Evolutionary conservation across 2,113 vertebrate genomes (phyloP).

Genomic region (Ranitomeya variabilis): DNA sequence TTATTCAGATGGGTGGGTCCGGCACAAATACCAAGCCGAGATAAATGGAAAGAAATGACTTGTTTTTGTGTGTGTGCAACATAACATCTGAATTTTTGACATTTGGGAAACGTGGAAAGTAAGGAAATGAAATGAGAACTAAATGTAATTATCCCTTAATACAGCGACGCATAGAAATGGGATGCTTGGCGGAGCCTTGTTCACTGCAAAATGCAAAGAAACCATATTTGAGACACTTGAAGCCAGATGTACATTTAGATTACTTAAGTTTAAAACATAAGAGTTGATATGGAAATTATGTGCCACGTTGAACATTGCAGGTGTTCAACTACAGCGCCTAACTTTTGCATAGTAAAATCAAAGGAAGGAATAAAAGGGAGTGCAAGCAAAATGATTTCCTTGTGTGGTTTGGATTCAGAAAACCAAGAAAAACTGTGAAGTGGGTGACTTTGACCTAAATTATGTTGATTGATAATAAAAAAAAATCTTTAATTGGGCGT

Average conservation of each 20-base stretch:
- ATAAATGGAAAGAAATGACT: slow-evolving; percentile 38
- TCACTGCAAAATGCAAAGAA: background rate
- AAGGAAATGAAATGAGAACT: slow-evolving; percentile 54
- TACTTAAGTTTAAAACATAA: background rate
- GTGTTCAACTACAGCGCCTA: background rate
- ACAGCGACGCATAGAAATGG: slow-evolving; percentile 3
- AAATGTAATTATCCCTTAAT: slow-evolving; percentile 49
- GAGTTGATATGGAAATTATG: background rate
- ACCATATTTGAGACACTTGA: background rate
- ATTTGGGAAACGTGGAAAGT: slow-evolving; percentile 42
- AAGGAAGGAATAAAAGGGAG: background rate
- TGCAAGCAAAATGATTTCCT: background rate
- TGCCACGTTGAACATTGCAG: background rate
- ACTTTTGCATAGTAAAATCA: background rate
- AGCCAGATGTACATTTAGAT: slow-evolving; percentile 19
- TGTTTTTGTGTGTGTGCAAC: slow-evolving; percentile 32
- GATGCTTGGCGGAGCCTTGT: slow-evolving; percentile 27
- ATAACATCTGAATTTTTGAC: slow-evolving; percentile 42
- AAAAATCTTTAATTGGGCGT: too few species aligned
- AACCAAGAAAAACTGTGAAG: background rate
- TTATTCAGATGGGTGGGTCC: slow-evolving; percentile 23
- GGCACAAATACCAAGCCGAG: slow-evolving; percentile 33
- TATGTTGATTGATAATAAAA: too few species aligned
- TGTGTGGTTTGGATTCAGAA: background rate
- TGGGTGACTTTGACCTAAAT: too few species aligned